Base-by-base conservation (phyloP, 1,140 invertebrate genomes). In the Anastatus disparis region DNA sequence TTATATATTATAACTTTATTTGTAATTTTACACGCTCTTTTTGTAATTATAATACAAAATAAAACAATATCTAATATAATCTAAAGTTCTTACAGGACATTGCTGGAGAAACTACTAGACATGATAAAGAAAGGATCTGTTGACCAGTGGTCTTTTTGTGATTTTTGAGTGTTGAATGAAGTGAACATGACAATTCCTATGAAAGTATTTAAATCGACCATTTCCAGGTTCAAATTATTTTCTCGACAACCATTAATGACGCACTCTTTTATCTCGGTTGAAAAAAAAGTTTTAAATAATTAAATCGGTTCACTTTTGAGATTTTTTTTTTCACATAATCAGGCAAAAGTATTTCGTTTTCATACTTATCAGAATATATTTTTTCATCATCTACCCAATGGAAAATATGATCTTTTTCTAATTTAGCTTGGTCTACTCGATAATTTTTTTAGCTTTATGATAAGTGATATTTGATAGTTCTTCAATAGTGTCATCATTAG, bases 81-180 rank as follows among this genome's bases (percentile, higher is more conserved):
- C n/a, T n/a, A 66, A 74, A 72, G 31, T 35, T 53, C 26, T 68
- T 31, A 31, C 64, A 56, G 2, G 56, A 46, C 74, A 72, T 72
- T 24, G 42, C 65, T 46, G 35, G 55, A 50, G 20, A 3, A 58
- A 68, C 35, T 53, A 40, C 61, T 42, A 20, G 27, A 52, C 65
- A 72, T 46, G 50, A 17, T 68, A 72, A 26, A 72, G 17, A 62
- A 44, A 62, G 52, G 64, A 73, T 64, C 61, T 22, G 10, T 52
- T 46, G 64, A 68, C 58, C 55, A 68, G 35, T 72, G 61, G 15
- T 72, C 63, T 29, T 44, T 48, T 31, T 62, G 48, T 2, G 68
- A 70, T 55, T 62, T 62, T 24, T 58, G 48, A 31, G 55, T 66
- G 24, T 72, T 72, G 9, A 66, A 67, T 24, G 70, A 62, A 26